These are phyloP conservation scores for Dendrolimus pini DNA, from an alignment of 2,888 invertebrate genomes.

Conservation along the genomic window DNA sequence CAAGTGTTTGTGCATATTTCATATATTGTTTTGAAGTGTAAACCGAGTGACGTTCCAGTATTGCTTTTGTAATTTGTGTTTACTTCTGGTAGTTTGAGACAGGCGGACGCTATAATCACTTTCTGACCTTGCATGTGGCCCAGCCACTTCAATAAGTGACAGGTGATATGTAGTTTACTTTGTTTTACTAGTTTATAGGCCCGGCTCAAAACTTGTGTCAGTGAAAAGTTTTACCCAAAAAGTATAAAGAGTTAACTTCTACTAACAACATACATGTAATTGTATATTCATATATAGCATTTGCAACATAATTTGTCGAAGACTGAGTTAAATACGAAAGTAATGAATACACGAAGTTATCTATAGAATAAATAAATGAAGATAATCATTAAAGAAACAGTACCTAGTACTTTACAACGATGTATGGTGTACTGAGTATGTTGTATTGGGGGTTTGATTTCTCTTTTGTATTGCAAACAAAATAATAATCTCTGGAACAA, in stretches of 20 bases:
- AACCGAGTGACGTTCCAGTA: slow-evolving; percentile 56
- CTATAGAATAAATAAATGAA: no score
- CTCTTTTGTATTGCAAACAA: no score
- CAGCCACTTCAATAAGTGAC: slow-evolving; percentile 39
- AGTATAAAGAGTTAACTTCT: slow-evolving; percentile 41
- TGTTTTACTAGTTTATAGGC: slow-evolving; percentile 47
- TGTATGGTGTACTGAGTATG: no score
- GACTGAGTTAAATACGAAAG: no score
- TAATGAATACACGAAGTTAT: no score
- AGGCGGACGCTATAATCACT: slow-evolving; percentile 49
- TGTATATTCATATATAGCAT: not conserved
- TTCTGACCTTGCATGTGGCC: slow-evolving; percentile 49
- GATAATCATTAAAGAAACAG: no score
- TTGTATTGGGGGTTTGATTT: no score
- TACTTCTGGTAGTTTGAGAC: slow-evolving; percentile 54
- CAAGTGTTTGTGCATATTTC: slow-evolving; percentile 55
- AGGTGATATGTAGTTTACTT: slow-evolving; percentile 43
- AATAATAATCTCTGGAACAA: no score
- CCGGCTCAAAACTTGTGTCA: slow-evolving; percentile 53
- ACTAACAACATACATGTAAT: slow-evolving; percentile 29
- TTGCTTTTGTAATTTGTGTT: slow-evolving; percentile 70
- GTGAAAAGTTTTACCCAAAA: slow-evolving; percentile 61
- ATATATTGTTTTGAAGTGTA: slow-evolving; percentile 71
- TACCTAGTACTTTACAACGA: no score
- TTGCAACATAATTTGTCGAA: not conserved